Conservation (phyloP, 2,797 vertebrate species). For the Esox lucius region DNA sequence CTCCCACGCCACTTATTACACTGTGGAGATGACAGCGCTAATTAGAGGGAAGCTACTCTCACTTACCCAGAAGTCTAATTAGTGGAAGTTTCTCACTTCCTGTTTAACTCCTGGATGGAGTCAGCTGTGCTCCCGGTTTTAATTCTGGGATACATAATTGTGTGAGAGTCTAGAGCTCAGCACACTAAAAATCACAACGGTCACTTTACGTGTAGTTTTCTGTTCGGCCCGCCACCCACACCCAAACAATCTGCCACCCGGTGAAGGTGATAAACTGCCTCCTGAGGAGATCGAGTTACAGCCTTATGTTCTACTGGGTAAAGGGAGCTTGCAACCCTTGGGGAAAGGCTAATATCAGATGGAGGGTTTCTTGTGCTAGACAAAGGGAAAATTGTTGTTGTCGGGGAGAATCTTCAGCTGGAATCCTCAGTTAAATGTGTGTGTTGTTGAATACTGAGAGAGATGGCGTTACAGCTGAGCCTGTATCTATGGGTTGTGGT, state of each 20-base stretch:
- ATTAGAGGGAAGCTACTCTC: too few relatives aligned
- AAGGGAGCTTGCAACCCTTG: background rate
- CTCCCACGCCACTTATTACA: constrained; percentile 90
- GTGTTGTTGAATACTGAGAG: background rate
- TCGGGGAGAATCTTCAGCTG: background rate
- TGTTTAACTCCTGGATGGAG: background rate
- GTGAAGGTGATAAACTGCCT: constrained; percentile 16
- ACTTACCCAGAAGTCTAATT: too few relatives aligned
- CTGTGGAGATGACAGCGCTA: constrained; percentile 56
- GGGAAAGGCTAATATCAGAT: constrained; percentile 12
- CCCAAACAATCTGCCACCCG: constrained; percentile 21
- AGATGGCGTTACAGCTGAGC: constrained; percentile 17
- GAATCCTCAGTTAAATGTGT: constrained; percentile 7
- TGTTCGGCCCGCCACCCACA: constrained; percentile 13
- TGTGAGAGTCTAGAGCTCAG: background rate
- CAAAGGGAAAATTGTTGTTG: background rate
- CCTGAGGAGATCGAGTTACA: constrained; percentile 45
- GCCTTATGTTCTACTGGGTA: constrained; percentile 25
- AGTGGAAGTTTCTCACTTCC: too few relatives aligned
- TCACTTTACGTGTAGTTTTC: constrained; percentile 3
- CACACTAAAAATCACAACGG: background rate
- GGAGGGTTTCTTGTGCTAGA: background rate
- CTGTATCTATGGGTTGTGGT: background rate
- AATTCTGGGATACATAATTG: too few relatives aligned
- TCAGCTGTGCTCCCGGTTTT: background rate